Percentiles rank a stretch among this genome's conserved stretches.
Evolutionary conservation across 2,113 vertebrate species (phyloP).

Genomic region (Sinocyclocheilus anophthalmus): DNA sequence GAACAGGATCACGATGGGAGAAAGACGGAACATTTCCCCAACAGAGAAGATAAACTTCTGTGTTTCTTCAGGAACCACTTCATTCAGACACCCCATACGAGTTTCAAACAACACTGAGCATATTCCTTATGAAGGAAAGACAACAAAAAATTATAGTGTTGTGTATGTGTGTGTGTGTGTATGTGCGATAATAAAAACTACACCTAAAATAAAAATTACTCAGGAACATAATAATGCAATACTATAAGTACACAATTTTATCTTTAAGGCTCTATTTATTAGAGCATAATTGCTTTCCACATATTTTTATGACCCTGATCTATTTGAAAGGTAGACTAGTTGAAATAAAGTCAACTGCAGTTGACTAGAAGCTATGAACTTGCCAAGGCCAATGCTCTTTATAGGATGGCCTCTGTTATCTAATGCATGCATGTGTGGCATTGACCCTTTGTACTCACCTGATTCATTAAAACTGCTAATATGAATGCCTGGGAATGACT

Average conservation of each 20-base stretch:
- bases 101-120: constrained; percentile 77
- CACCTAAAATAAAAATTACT: too few species aligned
- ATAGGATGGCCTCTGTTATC: not conserved
- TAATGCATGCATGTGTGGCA: not conserved
- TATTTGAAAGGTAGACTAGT: not conserved
- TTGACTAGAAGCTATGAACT: not conserved
- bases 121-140: constrained; percentile 66
- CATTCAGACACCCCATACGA: constrained; percentile 76
- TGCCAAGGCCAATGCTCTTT: not conserved
- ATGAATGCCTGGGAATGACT: not conserved
- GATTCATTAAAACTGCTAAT: not conserved
- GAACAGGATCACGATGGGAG: constrained; percentile 71
- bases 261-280: not conserved
- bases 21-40: constrained; percentile 76
- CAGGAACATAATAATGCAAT: too few species aligned
- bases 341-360: not conserved
- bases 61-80: constrained; percentile 73
- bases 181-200: too few species aligned
- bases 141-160: not conserved
- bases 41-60: constrained; percentile 77
- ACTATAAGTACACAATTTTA: too few species aligned
- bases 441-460: not conserved
- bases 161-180: too few species aligned
- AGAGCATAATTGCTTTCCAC: not conserved
- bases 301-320: not conserved